Conservation (phyloP, 2,888 invertebrate genomes). For the Amblyjoppa proteus region DNA sequence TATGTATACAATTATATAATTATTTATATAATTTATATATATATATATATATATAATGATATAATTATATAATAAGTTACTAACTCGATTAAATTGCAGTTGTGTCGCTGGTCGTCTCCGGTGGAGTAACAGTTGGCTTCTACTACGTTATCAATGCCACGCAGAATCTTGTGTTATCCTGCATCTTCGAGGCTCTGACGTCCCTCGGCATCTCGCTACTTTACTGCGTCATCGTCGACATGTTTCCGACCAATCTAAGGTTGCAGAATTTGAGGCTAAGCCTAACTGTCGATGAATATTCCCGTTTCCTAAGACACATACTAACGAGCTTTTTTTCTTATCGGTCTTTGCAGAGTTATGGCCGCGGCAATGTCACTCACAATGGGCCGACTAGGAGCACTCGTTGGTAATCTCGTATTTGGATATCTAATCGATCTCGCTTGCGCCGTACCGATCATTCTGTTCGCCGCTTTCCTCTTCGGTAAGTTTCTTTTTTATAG, state of each 20-base stretch:
- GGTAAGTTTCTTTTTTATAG: slow-evolving; percentile 86
- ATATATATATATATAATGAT: not conserved
- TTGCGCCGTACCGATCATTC: slow-evolving; percentile 90
- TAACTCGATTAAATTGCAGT: slow-evolving; percentile 85
- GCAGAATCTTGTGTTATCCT: slow-evolving; percentile 89
- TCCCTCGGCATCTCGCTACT: slow-evolving; percentile 93
- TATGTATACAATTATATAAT: not conserved
- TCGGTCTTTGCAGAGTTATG: slow-evolving; percentile 88
- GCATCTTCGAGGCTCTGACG: slow-evolving; percentile 92
- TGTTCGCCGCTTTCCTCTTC: slow-evolving; percentile 91
- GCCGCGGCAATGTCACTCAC: slow-evolving; percentile 92
- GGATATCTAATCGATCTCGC: slow-evolving; percentile 93
- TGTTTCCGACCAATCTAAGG: slow-evolving; percentile 94
- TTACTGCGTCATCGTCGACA: slow-evolving; percentile 93
- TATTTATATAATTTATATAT: not conserved
- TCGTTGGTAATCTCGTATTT: slow-evolving; percentile 91
- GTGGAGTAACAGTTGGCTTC: slow-evolving; percentile 90
- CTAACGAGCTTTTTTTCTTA: not conserved
- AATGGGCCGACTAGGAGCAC: slow-evolving; percentile 92
- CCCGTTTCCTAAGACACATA: not conserved
- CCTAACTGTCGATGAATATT: not conserved
- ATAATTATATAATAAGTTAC: not conserved
- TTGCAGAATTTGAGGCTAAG: slow-evolving; percentile 77
- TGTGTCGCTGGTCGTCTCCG: slow-evolving; percentile 91
- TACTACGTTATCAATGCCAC: slow-evolving; percentile 91